Evolutionary conservation across 2,888 invertebrate genomes (phyloP), one percentile per base, ranked within the genome.

Genomic region (Tinea semifulvella): DNA sequence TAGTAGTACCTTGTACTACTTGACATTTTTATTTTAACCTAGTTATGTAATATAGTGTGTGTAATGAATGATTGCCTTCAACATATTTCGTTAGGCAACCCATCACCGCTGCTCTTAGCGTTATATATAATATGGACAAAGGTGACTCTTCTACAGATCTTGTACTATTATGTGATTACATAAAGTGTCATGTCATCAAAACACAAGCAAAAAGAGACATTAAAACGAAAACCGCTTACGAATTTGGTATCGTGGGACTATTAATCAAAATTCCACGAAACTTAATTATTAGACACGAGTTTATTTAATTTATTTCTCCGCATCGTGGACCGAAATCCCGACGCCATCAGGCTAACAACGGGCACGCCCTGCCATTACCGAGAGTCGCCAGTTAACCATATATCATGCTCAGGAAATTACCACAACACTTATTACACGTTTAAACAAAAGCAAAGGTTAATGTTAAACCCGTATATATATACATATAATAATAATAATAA

Each of bases 301-400:
- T 65, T 65, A 62, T 65, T 66, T 66, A 65, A 64, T 66, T 65
- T 64, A 65, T 66, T 65, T 62, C 56, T 56, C 55, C 58, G 56
- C 48, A 46, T 46, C 48, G 64, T 59, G 58, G 63, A 57, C 57
- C 58, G 56, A 56, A 59, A 57, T 53, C 58, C 57, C 55, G 56
- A 53, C 51, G 50, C 56, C 61, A 60, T 46, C 46, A 45, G 18
- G 28, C 42, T 44, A 42, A 44, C 46, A 44, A 44, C 42, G 44
- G 48, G 10, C 42, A 42, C 68, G 66, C 66, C 68, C 63, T 51
- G 55, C 63, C 56, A 65, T 66, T 66, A 65, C 52, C 42, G 42
- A 26, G 46, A 27, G 40, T 52, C 53, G 25, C 46, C 46, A 46
- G 44, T 48, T 45, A 48, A 50, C 52, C 39, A 45, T 45, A 45